These are phyloP conservation scores for Ptilonorhynchus violaceus DNA, from an alignment of 2,113 vertebrate species.

Conservation along the genomic window DNA sequence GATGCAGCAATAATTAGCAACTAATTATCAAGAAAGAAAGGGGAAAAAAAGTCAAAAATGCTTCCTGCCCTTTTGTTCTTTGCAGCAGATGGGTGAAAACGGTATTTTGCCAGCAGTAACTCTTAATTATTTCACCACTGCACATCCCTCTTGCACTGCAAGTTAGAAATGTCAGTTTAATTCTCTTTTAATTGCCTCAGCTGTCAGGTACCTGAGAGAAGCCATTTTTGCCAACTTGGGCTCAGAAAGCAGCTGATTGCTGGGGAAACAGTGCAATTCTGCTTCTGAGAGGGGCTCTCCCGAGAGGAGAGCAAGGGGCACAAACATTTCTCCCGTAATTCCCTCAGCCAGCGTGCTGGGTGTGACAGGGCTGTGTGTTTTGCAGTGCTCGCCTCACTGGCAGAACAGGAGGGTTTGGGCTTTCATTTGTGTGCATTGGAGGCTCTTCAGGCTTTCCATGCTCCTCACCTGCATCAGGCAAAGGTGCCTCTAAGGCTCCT, in stretches of 20 bases:
- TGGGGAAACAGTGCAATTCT: not conserved
- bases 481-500: not conserved
- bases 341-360: fast-evolving
- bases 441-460: not conserved
- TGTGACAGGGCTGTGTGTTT: not conserved
- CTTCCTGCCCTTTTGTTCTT: slow-evolving; percentile 9
- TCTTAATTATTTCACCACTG: not conserved
- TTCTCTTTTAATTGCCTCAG: slow-evolving; percentile 25
- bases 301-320: not conserved
- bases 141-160: not conserved
- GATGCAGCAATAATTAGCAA: not conserved
- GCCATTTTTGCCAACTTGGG: not conserved
- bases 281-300: not conserved
- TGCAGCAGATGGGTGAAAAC: not conserved
- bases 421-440: not conserved
- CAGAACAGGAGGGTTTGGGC: not conserved
- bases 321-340: not conserved
- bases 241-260: not conserved
- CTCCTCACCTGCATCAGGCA: not conserved
- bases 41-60: not conserved
- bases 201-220: not conserved
- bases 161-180: slow-evolving; percentile 25
- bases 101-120: not conserved
- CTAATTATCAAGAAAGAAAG: not conserved
- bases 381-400: not conserved